phyloP scores from a whole-genome alignment of 2,888 invertebrate genomes.

The Melipona bicolor region DNA sequence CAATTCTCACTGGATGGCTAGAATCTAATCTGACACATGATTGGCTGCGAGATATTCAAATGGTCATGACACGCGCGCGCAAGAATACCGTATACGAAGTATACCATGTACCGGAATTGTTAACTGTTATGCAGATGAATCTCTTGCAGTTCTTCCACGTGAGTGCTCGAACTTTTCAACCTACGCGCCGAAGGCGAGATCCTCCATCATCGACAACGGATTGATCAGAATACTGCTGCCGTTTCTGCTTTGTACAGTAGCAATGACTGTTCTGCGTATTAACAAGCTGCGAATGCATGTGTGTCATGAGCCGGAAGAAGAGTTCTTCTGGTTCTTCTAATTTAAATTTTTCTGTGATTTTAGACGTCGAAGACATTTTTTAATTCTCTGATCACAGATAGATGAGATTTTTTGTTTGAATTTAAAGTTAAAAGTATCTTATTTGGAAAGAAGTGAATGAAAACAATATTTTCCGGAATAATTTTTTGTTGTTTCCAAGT shows the following conservation, averaged over 20 bases:
- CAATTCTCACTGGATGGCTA: constrained; percentile 2
- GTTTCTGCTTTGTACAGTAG: constrained; percentile 29
- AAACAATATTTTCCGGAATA: neutral
- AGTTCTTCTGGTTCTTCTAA: neutral
- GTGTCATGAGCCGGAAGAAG: constrained; percentile 14
- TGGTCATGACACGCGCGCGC: neutral
- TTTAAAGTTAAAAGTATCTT: neutral
- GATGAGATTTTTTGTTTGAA: neutral
- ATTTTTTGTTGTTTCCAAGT: neutral
- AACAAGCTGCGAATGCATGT: constrained; percentile 47
- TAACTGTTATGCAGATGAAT: constrained; percentile 62
- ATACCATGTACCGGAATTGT: constrained; percentile 51
- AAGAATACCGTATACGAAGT: neutral
- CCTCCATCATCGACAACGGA: constrained; percentile 34
- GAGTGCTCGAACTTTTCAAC: constrained; percentile 33
- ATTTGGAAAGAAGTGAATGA: too few species aligned
- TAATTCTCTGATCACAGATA: neutral
- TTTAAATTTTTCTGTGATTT: neutral
- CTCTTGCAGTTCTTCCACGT: constrained; percentile 16
- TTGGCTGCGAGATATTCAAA: constrained; percentile 43
- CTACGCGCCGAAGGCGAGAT: constrained; percentile 29
- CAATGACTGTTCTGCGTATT: constrained; percentile 21
- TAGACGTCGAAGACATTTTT: too few species aligned
- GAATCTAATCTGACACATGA: constrained; percentile 30
- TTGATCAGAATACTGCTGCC: constrained; percentile 31